Conservation (phyloP, 2,888 invertebrate genomes). For the Ypsolopha sequella region DNA sequence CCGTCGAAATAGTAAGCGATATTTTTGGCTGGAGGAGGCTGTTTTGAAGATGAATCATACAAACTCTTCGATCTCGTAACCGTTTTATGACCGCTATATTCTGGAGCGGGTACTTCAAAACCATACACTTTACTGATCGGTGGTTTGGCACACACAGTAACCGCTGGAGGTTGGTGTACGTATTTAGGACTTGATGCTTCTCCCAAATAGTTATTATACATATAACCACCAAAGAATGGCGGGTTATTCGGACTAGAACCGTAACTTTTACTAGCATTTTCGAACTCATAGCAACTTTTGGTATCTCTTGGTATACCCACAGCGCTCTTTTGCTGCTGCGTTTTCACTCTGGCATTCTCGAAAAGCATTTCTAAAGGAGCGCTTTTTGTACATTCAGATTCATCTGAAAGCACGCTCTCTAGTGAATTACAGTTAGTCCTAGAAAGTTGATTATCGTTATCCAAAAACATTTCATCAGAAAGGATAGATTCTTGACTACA, state of each 20-base stretch:
- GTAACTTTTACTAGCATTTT: slow-evolving; percentile 72
- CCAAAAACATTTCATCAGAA: slow-evolving; percentile 75
- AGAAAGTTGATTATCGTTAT: slow-evolving; percentile 65
- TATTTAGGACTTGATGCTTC: slow-evolving; percentile 36
- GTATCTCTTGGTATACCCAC: slow-evolving; percentile 46
- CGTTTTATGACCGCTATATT: slow-evolving; percentile 46
- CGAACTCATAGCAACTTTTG: slow-evolving; percentile 65
- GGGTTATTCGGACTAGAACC: slow-evolving; percentile 74
- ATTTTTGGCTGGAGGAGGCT: slow-evolving; percentile 52
- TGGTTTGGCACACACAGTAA: slow-evolving; percentile 25
- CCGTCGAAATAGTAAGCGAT: slow-evolving; percentile 67
- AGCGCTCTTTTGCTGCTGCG: slow-evolving; percentile 37
- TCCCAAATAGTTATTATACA: slow-evolving; percentile 60
- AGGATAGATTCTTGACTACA: slow-evolving; percentile 84
- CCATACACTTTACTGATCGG: slow-evolving; percentile 44
- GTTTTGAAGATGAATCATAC: slow-evolving; percentile 49
- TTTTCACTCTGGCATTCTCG: slow-evolving; percentile 60
- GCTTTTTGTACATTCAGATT: slow-evolving; percentile 82
- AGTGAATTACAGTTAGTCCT: slow-evolving; percentile 81
- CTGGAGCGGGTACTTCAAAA: slow-evolving; percentile 44
- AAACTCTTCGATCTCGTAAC: slow-evolving; percentile 59
- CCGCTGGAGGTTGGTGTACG: slow-evolving; percentile 13
- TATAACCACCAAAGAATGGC: slow-evolving; percentile 64
- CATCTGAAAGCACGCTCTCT: slow-evolving; percentile 85
- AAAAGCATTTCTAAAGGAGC: slow-evolving; percentile 82